Conservation (phyloP, 2,113 vertebrate genomes). For the Cnemophilus loriae region DNA sequence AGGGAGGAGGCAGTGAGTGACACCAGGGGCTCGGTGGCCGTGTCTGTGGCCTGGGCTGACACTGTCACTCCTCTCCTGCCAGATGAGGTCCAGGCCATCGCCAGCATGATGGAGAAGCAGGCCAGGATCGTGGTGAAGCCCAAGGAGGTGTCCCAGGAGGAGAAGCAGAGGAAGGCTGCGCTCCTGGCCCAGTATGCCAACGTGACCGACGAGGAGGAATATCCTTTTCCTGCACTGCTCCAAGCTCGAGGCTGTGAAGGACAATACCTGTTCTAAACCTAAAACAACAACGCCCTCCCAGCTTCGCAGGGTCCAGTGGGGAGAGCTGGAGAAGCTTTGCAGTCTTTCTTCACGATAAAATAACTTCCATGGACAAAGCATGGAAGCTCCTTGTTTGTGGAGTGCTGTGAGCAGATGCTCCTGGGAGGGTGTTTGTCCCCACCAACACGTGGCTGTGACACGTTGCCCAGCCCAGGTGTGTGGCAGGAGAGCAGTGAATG, state of each 20-base stretch:
- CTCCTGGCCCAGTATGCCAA: slow-evolving; percentile 94
- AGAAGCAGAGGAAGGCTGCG: slow-evolving; percentile 88
- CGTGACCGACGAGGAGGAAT: slow-evolving; percentile 92
- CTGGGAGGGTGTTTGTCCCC: background rate
- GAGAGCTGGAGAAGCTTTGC: background rate
- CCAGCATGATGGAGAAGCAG: slow-evolving; percentile 96
- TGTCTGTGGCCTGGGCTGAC: background rate
- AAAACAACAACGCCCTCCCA: rapidly evolving
- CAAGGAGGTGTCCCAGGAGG: slow-evolving; percentile 81
- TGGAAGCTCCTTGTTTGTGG: background rate
- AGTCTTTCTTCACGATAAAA: rapidly evolving
- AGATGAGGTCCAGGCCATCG: slow-evolving; percentile 90
- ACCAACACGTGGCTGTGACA: rapidly evolving
- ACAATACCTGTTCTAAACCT: background rate
- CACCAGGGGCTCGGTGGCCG: background rate
- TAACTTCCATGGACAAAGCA: background rate
- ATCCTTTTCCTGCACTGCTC: slow-evolving; percentile 80
- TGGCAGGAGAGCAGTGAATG: background rate
- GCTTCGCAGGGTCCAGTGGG: background rate
- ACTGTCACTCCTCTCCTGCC: background rate
- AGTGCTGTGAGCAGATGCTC: rapidly evolving
- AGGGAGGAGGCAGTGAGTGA: background rate
- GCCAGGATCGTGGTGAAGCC: slow-evolving; percentile 94
- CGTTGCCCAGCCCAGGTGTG: background rate
- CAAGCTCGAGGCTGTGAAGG: background rate